phyloP scores from a whole-genome alignment of 2,888 invertebrate species.

The Rhamphomyia laevipes region DNA sequence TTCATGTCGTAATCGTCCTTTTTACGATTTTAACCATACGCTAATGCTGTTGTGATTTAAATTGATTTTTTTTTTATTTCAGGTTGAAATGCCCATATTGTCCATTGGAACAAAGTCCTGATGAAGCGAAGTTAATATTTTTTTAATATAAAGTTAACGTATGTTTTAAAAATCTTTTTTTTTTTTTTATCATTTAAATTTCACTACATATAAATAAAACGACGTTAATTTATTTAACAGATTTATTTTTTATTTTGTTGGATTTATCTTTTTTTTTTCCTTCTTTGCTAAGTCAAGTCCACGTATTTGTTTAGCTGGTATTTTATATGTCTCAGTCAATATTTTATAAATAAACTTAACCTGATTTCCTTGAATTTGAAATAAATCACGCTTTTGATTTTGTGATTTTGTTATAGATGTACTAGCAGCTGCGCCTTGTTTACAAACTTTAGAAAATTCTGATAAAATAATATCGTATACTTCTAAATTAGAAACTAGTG shows the following conservation, averaged over 20 bases:
- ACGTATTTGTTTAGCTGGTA: constrained; percentile 32
- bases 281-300: constrained; percentile 36
- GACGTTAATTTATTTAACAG: too few relatives aligned
- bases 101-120: constrained; percentile 88
- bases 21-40: too few relatives aligned
- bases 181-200: too few relatives aligned
- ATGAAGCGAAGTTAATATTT: constrained; percentile 84
- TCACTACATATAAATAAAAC: too few relatives aligned
- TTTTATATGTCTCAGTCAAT: constrained; percentile 36
- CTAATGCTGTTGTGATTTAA: background rate
- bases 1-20: too few relatives aligned
- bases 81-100: constrained; percentile 99
- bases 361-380: constrained; percentile 88
- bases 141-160: constrained; percentile 48
- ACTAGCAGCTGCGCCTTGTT: constrained; percentile 76
- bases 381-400: constrained; percentile 60
- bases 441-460: constrained; percentile 70
- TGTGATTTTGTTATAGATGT: constrained; percentile 65
- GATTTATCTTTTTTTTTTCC: background rate
- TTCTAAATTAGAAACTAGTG: constrained; percentile 80
- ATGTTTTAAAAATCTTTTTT: background rate
- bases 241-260: too few relatives aligned
- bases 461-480: constrained; percentile 69
- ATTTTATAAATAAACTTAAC: constrained; percentile 40
- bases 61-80: constrained; percentile 31